These are phyloP conservation scores for Philaethria dido DNA, from an alignment of 2,888 invertebrate species.

Conservation along the genomic window DNA sequence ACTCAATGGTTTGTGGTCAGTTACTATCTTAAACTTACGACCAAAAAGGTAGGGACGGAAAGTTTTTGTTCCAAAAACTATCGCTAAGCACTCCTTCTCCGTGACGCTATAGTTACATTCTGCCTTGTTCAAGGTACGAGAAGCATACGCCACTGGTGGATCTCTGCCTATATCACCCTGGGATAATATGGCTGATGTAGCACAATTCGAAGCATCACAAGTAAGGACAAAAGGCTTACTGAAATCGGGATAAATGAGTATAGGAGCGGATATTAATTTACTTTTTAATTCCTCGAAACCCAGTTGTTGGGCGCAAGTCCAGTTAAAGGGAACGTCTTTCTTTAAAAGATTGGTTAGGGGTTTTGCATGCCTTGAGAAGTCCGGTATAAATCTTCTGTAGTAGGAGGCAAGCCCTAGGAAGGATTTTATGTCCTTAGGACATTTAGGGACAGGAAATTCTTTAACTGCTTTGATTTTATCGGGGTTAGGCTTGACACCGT, in stretches of 20 bases:
- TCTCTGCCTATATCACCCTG: conserved; percentile 48
- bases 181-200: conserved; percentile 49
- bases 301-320: conserved; percentile 38
- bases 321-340: conserved; percentile 38
- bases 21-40: conserved; percentile 33
- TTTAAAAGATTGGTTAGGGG: conserved; percentile 29
- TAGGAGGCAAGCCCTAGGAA: conserved; percentile 6
- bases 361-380: conserved; percentile 23
- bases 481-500: conserved; percentile 49
- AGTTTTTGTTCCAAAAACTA: conserved; percentile 36
- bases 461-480: conserved; percentile 39
- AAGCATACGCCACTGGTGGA: conserved; percentile 46
- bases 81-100: conserved; percentile 41
- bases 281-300: conserved; percentile 30
- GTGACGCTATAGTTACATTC: conserved; percentile 46
- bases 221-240: conserved; percentile 46
- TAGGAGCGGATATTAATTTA: background rate
- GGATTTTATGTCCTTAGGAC: conserved; percentile 47
- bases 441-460: conserved; percentile 43
- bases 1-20: conserved; percentile 8
- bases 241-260: conserved; percentile 57
- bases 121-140: conserved; percentile 45
- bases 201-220: conserved; percentile 51
- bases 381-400: conserved; percentile 16
- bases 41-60: conserved; percentile 42